Conservation (phyloP, 2,113 vertebrate species). For the Chaetops frenatus region DNA sequence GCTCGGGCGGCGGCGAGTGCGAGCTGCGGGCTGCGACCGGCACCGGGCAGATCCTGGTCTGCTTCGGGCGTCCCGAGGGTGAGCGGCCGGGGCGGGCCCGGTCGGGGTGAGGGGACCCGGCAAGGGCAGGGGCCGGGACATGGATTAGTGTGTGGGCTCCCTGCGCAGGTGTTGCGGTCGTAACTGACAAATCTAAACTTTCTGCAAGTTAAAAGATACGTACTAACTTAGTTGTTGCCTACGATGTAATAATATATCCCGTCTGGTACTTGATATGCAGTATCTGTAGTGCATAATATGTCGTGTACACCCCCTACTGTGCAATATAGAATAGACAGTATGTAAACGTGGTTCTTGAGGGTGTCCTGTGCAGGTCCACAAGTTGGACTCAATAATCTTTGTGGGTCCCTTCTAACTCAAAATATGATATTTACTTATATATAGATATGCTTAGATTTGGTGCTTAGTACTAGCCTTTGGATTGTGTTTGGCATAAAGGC, state of each 20-base stretch:
- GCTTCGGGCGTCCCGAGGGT: slow-evolving; percentile 49
- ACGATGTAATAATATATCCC: rapidly evolving
- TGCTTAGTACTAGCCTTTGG: not conserved
- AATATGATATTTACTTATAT: not conserved
- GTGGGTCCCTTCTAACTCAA: not conserved
- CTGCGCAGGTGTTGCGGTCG: rapidly evolving
- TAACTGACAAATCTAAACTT: not conserved
- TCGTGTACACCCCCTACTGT: rapidly evolving
- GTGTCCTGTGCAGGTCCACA: not conserved
- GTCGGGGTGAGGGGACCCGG: no score
- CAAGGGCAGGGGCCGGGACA: rapidly evolving
- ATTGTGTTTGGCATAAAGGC: not conserved
- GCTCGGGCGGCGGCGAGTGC: slow-evolving; percentile 81
- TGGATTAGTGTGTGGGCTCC: rapidly evolving
- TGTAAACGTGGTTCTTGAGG: not conserved
- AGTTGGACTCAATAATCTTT: not conserved
- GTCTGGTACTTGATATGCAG: rapidly evolving
- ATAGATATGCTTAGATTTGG: not conserved
- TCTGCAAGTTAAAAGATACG: not conserved
- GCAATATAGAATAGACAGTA: rapidly evolving
- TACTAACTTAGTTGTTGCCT: rapidly evolving
- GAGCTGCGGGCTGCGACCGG: not conserved
- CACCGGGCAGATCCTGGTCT: not conserved
- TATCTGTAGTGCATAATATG: rapidly evolving
- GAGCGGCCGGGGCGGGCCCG: not conserved